A percentile compares a stretch with the other conserved stretches of the same genome.
These are phyloP conservation scores for Ptiloglossa arizonensis DNA, from an alignment of 1,140 invertebrate species.

Conservation along the genomic window DNA sequence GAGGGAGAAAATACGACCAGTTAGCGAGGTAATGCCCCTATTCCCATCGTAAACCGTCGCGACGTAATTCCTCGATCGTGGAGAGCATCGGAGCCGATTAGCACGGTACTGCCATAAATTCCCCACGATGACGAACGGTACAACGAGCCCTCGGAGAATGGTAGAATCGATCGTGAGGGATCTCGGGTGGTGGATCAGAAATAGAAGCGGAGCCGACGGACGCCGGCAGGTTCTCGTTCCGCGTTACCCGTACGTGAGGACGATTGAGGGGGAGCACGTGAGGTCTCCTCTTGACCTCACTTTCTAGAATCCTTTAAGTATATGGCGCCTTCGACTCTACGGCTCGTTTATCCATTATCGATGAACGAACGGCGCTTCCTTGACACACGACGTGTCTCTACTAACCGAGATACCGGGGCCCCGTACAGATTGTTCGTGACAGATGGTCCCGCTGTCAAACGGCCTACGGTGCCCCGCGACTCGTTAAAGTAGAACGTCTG, in stretches of 20 bases:
- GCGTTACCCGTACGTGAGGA: slow-evolving; percentile 24
- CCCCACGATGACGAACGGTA: slow-evolving; percentile 14
- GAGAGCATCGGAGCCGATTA: not conserved
- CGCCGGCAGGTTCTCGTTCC: slow-evolving; percentile 37
- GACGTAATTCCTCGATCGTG: not conserved
- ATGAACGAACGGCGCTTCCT: slow-evolving; percentile 44
- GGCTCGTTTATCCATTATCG: slow-evolving; percentile 55
- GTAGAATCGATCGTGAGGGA: slow-evolving; percentile 15
- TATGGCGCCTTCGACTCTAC: slow-evolving; percentile 42
- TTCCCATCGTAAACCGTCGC: not conserved
- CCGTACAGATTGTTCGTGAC: slow-evolving; percentile 42
- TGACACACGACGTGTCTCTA: slow-evolving; percentile 31
- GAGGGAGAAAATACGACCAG: too few species aligned
- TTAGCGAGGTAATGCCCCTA: not conserved
- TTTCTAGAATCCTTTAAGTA: slow-evolving; percentile 67
- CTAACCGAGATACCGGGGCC: slow-evolving; percentile 51
- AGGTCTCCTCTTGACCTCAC: slow-evolving; percentile 66
- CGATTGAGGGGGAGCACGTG: slow-evolving; percentile 11
- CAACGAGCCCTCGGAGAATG: not conserved
- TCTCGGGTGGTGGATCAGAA: not conserved
- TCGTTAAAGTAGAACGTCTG: slow-evolving; percentile 14
- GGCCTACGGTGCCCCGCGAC: not conserved
- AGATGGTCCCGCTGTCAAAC: slow-evolving; percentile 44
- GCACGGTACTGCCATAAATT: slow-evolving; percentile 7
- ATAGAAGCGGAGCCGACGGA: slow-evolving; percentile 29